Evolutionary conservation across 53 echinoderm and acorn worm species (phyloP).

Genomic region (Temnopleurus reevesii): DNA sequence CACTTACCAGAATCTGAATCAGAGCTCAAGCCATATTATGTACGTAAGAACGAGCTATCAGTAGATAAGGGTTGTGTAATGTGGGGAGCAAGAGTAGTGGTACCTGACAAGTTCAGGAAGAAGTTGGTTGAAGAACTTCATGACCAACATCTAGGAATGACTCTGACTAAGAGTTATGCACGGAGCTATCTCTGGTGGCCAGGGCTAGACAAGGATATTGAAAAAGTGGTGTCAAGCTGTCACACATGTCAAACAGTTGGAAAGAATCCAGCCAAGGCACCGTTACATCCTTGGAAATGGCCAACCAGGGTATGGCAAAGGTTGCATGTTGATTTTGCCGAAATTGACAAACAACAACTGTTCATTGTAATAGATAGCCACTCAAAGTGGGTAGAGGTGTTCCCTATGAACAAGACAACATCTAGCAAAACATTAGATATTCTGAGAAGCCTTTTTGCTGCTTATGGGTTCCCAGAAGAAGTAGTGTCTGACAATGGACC

Average conservation of each 20-base stretch:
- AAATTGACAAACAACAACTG: slow-evolving; percentile 62
- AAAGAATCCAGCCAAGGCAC: slow-evolving; percentile 59
- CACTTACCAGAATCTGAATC: slow-evolving; percentile 23
- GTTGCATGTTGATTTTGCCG: slow-evolving; percentile 66
- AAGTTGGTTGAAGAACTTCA: slow-evolving; percentile 51
- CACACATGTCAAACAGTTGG: slow-evolving; percentile 24
- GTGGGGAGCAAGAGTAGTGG: slow-evolving; percentile 46
- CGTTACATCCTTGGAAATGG: slow-evolving; percentile 71
- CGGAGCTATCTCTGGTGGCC: slow-evolving; percentile 66
- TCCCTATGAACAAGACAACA: slow-evolving; percentile 58
- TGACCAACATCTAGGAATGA: slow-evolving; percentile 48
- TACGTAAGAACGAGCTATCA: slow-evolving; percentile 18
- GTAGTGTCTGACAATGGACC: slow-evolving; percentile 62
- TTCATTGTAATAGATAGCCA: slow-evolving; percentile 56
- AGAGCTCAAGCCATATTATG: slow-evolving; percentile 29
- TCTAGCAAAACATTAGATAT: slow-evolving; percentile 50
- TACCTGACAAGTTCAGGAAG: slow-evolving; percentile 18
- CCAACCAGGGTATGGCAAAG: slow-evolving; percentile 48
- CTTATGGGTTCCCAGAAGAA: slow-evolving; percentile 57
- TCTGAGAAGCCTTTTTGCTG: slow-evolving; percentile 48
- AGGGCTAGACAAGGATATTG: slow-evolving; percentile 67
- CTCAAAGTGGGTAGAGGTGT: slow-evolving; percentile 65
- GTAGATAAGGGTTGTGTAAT: slow-evolving; percentile 52
- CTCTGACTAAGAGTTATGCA: neutral
- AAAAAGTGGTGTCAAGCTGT: slow-evolving; percentile 26